Percentiles rank a stretch among this genome's conserved stretches.
Conservation (phyloP, 2,797 vertebrate genomes). For the Eleutherodactylus coqui region DNA sequence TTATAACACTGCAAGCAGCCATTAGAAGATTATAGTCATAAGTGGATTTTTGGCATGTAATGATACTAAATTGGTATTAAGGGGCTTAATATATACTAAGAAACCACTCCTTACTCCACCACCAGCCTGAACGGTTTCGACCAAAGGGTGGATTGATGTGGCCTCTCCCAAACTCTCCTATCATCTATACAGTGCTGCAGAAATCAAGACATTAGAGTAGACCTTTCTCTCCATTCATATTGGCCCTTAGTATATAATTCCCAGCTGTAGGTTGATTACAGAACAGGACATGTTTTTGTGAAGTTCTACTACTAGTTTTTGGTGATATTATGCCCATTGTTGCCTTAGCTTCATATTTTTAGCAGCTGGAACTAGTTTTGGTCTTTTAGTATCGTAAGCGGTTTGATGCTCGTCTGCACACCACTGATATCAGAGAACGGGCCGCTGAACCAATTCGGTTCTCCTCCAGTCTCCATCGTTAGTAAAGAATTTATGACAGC, state of each 20-base stretch:
- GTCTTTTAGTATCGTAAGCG: not conserved
- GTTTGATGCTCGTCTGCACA: not conserved
- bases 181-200: not conserved
- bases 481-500: too few relatives aligned
- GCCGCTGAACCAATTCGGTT: too few relatives aligned
- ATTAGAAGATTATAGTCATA: not conserved
- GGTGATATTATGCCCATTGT: not conserved
- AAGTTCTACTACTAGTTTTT: not conserved
- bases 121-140: not conserved
- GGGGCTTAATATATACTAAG: not conserved
- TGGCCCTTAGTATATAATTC: not conserved
- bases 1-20: not conserved
- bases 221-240: not conserved
- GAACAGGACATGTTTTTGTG: too few relatives aligned
- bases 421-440: too few relatives aligned
- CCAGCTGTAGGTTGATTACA: not conserved
- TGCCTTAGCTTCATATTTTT: not conserved
- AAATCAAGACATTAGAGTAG: not conserved
- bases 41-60: too few relatives aligned
- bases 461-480: too few relatives aligned
- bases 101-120: not conserved
- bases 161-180: not conserved
- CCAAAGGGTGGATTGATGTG: not conserved
- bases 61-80: too few relatives aligned
- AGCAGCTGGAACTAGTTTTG: not conserved